Base-by-base conservation (phyloP, 2,797 vertebrate genomes). In the Triplophysa bombifrons region DNA sequence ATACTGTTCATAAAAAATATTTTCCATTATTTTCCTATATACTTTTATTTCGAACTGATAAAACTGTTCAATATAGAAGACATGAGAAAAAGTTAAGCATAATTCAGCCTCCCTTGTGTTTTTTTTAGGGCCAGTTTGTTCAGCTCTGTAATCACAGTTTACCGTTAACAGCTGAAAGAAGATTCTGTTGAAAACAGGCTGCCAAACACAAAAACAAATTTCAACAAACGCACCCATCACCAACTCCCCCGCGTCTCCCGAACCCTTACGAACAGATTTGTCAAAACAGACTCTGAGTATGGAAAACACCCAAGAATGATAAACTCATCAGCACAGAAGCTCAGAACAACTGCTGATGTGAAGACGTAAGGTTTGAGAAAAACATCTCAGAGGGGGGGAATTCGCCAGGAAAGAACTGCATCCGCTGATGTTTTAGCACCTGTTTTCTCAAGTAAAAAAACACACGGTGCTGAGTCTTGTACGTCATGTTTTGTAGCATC, bases 261-360 rank as follows among this genome's bases (percentile, higher is more conserved):
- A 44, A 73, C 50, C 1, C 22, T 72, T 55, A 27, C 73, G 50
- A 80, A 80, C 65, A 74, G 65, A 84, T 73, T 76, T 82, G 74
- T 80, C 81, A 72, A 78, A 82, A 84, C 70, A 74, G 71, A 83
- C 75, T 80, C 61, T 27, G 50, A 63, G 56, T 61, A 78, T 72
- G 74, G 70, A 72, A 80, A 80, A 78, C 78, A 83, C 68, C 74
- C 46, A 66, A 68, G 64, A 61, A 82, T 71, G 50, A 76, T 65
- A 74, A 80, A 85, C 82, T 56, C 71, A 63, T 82, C 76, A 70
- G 30, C 38, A 51, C 74, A 80, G 34, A 78, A 58, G 46, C 72
- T 75, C 53, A 48, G 34, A 64, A 46, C 67, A 64, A 74, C 64
- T 70, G 78, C 66, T 77, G 25, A 78, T 22, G 55, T 74, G 25